Base-by-base conservation (phyloP, 2,888 invertebrate genomes). In the Epinotia demarniana region DNA sequence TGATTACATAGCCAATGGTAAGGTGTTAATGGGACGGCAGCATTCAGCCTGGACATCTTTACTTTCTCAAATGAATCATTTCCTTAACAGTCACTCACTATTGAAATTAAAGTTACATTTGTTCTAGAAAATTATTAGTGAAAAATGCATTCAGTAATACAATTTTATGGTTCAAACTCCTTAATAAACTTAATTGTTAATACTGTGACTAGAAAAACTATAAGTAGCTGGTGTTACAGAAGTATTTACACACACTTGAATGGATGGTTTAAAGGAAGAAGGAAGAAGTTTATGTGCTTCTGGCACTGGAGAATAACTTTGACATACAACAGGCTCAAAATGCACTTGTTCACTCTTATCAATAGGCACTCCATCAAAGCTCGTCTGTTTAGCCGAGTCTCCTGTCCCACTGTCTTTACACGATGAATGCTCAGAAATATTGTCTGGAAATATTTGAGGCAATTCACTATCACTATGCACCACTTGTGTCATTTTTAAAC, bases 341-440 rank as follows among this genome's bases (percentile, higher is more conserved):
- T 93, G 92, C 77, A 93, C 91, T 85, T 87, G 92, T 79, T 94
- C 94, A 89, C 84, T 90, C 81, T 91, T 91, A 77, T 94, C 94
- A 64, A 87, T 82, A 78, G 94, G 94, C 80, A 92, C 90, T 78
- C 95, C 91, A 84, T 96, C 96, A 88, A 96, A 95, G 83, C 95
- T 97, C 79, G 96, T 96, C 80, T 96, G 95, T 91, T 96, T 96
- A 39, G 96, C 96, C 70, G 97, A 97, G 87, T 97, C 97, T 72
- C 97, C 97, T 72, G 97, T 97, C 63, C 97, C 97, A 90, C 97
- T 97, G 86, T 97, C 97, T 90, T 97, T 97, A 83, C 97, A 96
- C 11, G 96, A 96, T 16, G 96, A 96, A 87, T 96, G 96, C 85
- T 97, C 97, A 6, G 97, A 97, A 85, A 96, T 93, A 87, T 96